Base-by-base conservation (phyloP, 2,113 vertebrate species). In the Scopus umbretta region DNA sequence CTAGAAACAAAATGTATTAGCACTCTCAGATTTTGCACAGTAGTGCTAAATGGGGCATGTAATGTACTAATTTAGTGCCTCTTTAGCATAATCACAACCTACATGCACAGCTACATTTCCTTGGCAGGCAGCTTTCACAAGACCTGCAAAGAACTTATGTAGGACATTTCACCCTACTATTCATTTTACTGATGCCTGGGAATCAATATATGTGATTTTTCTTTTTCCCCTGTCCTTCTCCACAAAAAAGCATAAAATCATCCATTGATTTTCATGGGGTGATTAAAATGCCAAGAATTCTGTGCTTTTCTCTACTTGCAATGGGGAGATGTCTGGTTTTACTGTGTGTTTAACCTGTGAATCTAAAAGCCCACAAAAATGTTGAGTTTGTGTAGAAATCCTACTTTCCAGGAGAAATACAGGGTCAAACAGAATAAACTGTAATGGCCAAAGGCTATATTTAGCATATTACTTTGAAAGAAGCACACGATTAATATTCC, bases 41-140 rank as follows among this genome's bases (percentile, higher is more conserved):
- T 92, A 76, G 93, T 97, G 96, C 97, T 98, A 98, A 98, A 98
- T 98, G 98, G 97, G 97, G 97, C 97, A 38, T 98, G 97, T 97
- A 98, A 98, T 97, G 96, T 97, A 96, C 97, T 98, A 97, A 98
- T 98, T 98, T 98, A 98, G 98, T 97, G 97, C 97, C 97, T 98
- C 70, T 78, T 98, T 98, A 98, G 97, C 98, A 98, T 97, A 97
- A 94, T 95, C 96, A 75, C 94, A 92, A 83, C 95, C 96, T 97
- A 95, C 96, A 72, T 80, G 89, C 94, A 94, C 94, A 49, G 40
- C 80, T 84, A 83, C 40, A 50, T 94, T 96, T 96, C 97, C 96
- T 94, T 92, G 86, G 70, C 91, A 91, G 80, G 86, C 93, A 91
- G 91, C 88, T 98, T 95, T 96, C 96, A 90, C 70, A 15, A 47